Base-by-base conservation (phyloP, 2,888 invertebrate species). In the Hypolimnas misippus region DNA sequence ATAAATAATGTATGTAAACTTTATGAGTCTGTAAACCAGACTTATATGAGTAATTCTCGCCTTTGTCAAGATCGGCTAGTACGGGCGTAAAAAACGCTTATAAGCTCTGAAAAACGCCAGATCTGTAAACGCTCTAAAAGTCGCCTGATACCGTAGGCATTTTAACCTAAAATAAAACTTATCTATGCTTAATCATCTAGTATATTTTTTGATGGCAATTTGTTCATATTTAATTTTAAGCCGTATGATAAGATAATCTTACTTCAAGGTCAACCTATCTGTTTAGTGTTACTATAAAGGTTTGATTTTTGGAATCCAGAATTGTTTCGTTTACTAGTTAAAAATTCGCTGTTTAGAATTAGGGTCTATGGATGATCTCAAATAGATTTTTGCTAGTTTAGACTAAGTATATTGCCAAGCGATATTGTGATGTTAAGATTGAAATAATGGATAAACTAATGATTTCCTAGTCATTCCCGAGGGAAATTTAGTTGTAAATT, bases 351-450 rank as follows among this genome's bases (percentile, higher is more conserved):
- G 50, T 33, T 35, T 60, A 63, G 54, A 60, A 60, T 60, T 63
- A 57, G 60, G 60, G 54, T 63, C 53, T 25, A 21, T 64, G 29
- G 50, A 66, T 17, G 56, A 57, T 60, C 57, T 63, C 51, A 56
- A 42, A 40, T 54, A 61, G 46, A 51, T 54, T 60, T 33, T 62
- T 44, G 33, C 33, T 44, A 59, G 46, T 50, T 53, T 64, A 57
- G 57, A n/a, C n/a, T 60, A 63, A 57, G 61, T 66, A 81, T 88
- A 89, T 89, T 89, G 89, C 89, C 80, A 90, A 90, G 90, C 90
- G 87, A 90, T 89, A 89, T 86, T 88, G 87, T 89, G 88, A 89
- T 89, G 81, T 82, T 78, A 74, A 76, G 76, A 75, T 77, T 80
- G 68, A 17, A 31, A 51, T 54, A 59, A 46, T 58, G 12, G 59